Evolutionary conservation across 2,797 vertebrate genomes (phyloP).

Genomic region (Parauchenoglanis punctatus): DNA sequence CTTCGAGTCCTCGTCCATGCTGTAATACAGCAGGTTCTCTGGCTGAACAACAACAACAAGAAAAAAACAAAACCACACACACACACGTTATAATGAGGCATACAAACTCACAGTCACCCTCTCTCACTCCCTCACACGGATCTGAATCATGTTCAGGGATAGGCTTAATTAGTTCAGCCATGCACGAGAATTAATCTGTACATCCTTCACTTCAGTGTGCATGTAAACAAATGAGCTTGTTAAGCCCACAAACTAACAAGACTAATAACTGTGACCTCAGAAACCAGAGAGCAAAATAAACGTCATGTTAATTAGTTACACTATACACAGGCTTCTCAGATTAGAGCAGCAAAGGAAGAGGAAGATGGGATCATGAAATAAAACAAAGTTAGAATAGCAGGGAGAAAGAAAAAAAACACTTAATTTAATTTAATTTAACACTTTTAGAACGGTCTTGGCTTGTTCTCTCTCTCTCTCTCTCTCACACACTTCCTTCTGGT

Average conservation of each 20-base stretch:
- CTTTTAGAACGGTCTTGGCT: neutral
- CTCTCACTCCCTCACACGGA: neutral
- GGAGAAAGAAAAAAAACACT: neutral
- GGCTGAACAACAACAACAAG: constrained; percentile 74
- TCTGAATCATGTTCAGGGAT: constrained; percentile 20
- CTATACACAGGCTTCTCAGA: neutral
- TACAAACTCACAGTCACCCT: constrained; percentile 7
- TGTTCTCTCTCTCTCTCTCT: neutral
- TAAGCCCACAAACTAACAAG: constrained; percentile 43
- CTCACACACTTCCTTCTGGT: neutral
- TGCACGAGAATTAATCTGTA: constrained; percentile 45
- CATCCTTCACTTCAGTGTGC: constrained; percentile 45
- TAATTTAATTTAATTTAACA: neutral
- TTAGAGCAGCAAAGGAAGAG: neutral
- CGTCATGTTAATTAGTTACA: neutral
- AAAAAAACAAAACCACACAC: neutral
- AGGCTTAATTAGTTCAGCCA: constrained; percentile 50
- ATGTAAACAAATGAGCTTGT: constrained; percentile 55
- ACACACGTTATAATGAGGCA: constrained; percentile 5
- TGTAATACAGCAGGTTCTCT: constrained; percentile 96
- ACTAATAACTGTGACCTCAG: constrained; percentile 43
- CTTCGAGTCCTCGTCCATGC: constrained; percentile 95
- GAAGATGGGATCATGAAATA: neutral
- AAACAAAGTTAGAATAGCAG: neutral
- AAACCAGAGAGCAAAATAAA: constrained; percentile 21